Percentiles rank a stretch among this genome's conserved stretches.
phyloP scores from a whole-genome alignment of 2,888 invertebrate genomes.

The Gandaritis pyraliata region DNA sequence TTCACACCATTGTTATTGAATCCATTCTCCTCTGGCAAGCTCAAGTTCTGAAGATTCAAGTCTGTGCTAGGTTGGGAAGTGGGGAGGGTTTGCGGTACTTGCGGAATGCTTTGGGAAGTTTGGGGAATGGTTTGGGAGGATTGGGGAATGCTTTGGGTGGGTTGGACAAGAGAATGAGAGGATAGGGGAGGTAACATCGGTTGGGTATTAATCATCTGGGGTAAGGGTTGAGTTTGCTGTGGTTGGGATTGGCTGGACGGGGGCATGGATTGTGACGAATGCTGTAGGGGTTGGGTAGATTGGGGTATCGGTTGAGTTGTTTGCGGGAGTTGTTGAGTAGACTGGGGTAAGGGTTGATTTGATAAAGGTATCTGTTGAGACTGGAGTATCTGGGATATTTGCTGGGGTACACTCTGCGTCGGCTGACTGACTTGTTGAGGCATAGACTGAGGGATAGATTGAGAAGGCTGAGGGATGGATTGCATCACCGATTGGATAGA shows the following conservation, averaged over 20 bases:
- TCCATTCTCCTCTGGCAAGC: slow-evolving; percentile 60
- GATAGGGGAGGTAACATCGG: slow-evolving; percentile 31
- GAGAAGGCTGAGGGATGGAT: slow-evolving; percentile 35
- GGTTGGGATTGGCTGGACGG: slow-evolving; percentile 45
- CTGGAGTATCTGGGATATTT: slow-evolving; percentile 39
- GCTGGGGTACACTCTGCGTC: slow-evolving; percentile 36
- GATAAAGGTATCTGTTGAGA: slow-evolving; percentile 37
- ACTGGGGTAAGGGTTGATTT: slow-evolving; percentile 40
- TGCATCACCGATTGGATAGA: slow-evolving; percentile 35
- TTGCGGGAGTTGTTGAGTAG: slow-evolving; percentile 35
- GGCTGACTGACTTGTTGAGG: slow-evolving; percentile 39
- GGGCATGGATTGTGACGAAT: slow-evolving; percentile 43
- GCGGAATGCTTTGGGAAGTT: slow-evolving; percentile 19
- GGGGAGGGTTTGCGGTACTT: slow-evolving; percentile 28
- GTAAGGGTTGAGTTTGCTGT: slow-evolving; percentile 20
- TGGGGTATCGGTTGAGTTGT: slow-evolving; percentile 38
- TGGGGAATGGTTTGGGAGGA: slow-evolving; percentile 23
- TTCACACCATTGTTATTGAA: slow-evolving; percentile 62
- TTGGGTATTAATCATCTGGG: slow-evolving; percentile 26
- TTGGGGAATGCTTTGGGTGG: slow-evolving; percentile 25
- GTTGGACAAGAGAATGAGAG: slow-evolving; percentile 37
- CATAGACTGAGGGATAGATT: slow-evolving; percentile 43
- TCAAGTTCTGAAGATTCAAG: slow-evolving; percentile 64
- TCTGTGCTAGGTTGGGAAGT: slow-evolving; percentile 48
- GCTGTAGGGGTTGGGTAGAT: slow-evolving; percentile 40